Conservation (phyloP, 1,140 invertebrate genomes). For the Linepithema humile region DNA sequence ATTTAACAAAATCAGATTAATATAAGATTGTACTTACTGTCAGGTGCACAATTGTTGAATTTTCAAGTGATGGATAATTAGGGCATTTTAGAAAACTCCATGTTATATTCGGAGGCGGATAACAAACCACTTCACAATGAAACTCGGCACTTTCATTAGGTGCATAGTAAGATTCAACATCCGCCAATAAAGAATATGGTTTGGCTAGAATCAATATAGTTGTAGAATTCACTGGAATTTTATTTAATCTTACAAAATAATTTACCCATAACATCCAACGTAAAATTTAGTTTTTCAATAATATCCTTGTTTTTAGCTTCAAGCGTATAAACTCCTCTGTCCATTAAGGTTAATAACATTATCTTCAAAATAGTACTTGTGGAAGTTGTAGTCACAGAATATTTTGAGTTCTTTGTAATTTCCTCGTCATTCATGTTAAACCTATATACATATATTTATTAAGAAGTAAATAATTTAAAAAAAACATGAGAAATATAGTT, state of each 20-base stretch:
- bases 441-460: constrained; percentile 62
- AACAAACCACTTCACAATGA: constrained; percentile 81
- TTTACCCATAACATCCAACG: constrained; percentile 70
- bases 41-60: constrained; percentile 17
- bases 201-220: too few species aligned
- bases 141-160: constrained; percentile 78
- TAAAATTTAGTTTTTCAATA: constrained; percentile 69
- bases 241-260: not conserved
- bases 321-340: constrained; percentile 73
- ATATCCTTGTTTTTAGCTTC: constrained; percentile 65
- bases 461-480: not conserved
- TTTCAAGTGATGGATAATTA: constrained; percentile 65
- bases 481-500: too few species aligned
- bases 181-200: constrained; percentile 79
- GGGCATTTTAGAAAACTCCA: constrained; percentile 83
- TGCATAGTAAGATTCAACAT: constrained; percentile 80
- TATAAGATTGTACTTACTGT: constrained; percentile 40
- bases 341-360: constrained; percentile 59
- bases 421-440: constrained; percentile 68
- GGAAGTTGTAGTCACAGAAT: constrained; percentile 26
- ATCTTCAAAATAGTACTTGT: constrained; percentile 64
- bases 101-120: constrained; percentile 83
- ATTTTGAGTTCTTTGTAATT: constrained; percentile 58
- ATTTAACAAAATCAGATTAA: not conserved
- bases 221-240: not conserved